Percentiles rank a stretch among this genome's conserved stretches.
Conservation (phyloP, 2,113 vertebrate species). For the Pandion haliaetus region DNA sequence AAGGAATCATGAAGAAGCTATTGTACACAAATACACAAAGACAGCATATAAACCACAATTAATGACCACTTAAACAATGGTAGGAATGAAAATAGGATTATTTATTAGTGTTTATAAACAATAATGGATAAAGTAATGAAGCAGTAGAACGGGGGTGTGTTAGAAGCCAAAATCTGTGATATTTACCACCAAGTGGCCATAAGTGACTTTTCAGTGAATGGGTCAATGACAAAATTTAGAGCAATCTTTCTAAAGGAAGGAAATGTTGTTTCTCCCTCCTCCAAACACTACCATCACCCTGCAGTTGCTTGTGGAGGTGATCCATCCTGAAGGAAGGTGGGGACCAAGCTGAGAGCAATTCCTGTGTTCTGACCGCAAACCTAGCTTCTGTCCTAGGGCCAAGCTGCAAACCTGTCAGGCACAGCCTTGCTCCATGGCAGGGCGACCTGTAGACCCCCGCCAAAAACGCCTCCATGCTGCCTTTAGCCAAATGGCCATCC, state of each 20-base stretch:
- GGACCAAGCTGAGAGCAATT: background rate
- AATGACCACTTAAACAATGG: slow-evolving; percentile 52
- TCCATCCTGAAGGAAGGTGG: background rate
- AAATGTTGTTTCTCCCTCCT: background rate
- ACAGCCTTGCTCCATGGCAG: background rate
- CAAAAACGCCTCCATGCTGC: background rate
- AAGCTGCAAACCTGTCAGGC: background rate
- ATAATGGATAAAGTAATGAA: slow-evolving; percentile 37
- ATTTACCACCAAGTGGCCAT: background rate
- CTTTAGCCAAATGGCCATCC: background rate
- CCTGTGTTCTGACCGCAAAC: background rate
- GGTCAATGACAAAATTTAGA: background rate
- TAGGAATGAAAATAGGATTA: slow-evolving; percentile 39
- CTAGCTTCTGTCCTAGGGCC: background rate
- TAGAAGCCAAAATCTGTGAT: background rate
- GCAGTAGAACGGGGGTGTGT: background rate
- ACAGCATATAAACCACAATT: slow-evolving; percentile 65
- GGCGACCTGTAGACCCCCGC: background rate
- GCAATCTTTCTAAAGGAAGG: background rate
- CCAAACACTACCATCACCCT: background rate
- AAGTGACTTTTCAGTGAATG: background rate
- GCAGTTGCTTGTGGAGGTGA: background rate
- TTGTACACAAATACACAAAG: slow-evolving; percentile 34
- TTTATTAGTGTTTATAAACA: slow-evolving; percentile 47
- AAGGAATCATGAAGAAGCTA: slow-evolving; percentile 53